Base-by-base conservation (phyloP, 2,888 invertebrate species). In the Agrilus cyanescens region DNA sequence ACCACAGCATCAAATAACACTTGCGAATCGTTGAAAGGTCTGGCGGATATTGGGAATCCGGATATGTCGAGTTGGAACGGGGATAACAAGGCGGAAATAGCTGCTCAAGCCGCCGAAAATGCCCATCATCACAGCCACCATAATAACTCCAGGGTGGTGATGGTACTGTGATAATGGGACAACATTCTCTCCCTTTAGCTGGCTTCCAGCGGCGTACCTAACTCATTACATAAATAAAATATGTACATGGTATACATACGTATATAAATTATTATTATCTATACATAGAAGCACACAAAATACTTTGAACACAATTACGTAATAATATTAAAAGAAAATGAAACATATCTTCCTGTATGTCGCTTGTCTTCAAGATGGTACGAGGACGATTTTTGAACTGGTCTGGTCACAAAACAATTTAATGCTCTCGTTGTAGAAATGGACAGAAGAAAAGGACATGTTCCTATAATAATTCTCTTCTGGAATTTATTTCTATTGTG, bases 141-240 rank as follows among this genome's bases (percentile, higher is more conserved):
- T 52, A n/a, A n/a, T n/a, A 67, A 66, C 50, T 64, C 65, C 16
- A 53, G 68, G 32, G 67, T 68, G 38, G 68, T 68, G 31, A 68
- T 68, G 68, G 68, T 68, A 53, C 66, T 68, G 56, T 68, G 67
- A 67, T 67, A 61, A 48, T 55, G 15, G 33, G 33, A 15, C 14
- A 10, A 14, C 5, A 32, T 3, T 33, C 1, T 33, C 10, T 25
- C 34, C 45, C 43, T 34, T 38, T 43, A 44, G 43, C 48, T 50
- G 52, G 47, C 41, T 45, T 41, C 46, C 48, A 48, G 50, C 52
- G 49, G 35, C 46, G 49, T 49, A 48, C 40, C 60, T 61, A 59
- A 38, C 35, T 59, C 58, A 57, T 58, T 50, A 60, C 58, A 59
- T 46, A 52, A 50, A 54, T 53, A 50, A 53, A 48, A n/a, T 10